phyloP scores from a whole-genome alignment of 2,888 invertebrate genomes.

The Kuschelorhynchus macadamiae region DNA sequence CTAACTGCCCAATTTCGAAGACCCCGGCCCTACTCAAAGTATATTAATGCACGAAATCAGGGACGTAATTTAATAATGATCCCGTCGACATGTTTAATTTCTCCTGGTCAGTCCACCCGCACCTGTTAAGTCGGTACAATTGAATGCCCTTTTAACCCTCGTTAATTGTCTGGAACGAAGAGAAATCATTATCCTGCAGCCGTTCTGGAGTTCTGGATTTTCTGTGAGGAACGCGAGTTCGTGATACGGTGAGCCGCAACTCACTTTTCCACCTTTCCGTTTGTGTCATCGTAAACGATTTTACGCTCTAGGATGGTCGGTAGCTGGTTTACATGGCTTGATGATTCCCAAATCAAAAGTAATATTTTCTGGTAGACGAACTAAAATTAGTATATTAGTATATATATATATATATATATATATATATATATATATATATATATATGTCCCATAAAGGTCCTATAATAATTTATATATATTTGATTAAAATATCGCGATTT shows the following conservation, averaged over 20 bases:
- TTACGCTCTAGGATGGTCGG: neutral
- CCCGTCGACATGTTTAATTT: slow-evolving; percentile 64
- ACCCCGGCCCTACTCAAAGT: slow-evolving; percentile 50
- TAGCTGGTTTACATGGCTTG: too few species aligned
- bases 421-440: too few species aligned
- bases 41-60: slow-evolving; percentile 52
- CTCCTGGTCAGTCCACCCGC: slow-evolving; percentile 65
- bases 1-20: slow-evolving; percentile 47
- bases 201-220: slow-evolving; percentile 24
- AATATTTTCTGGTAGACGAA: too few species aligned
- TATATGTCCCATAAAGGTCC: too few species aligned
- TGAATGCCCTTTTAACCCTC: slow-evolving; percentile 68
- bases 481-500: too few species aligned
- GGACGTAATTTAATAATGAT: slow-evolving; percentile 51
- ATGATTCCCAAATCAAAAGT: too few species aligned
- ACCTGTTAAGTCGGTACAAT: slow-evolving; percentile 69
- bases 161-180: slow-evolving; percentile 69
- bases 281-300: slow-evolving; percentile 1
- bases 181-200: slow-evolving; percentile 66
- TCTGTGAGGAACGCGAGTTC: slow-evolving; percentile 41
- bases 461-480: too few species aligned
- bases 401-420: too few species aligned
- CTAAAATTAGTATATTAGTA: too few species aligned
- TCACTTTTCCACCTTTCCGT: slow-evolving; percentile 51
- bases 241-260: slow-evolving; percentile 67